Evolutionary conservation across 2,113 vertebrate species (phyloP), one percentile per base, ranked within the genome.

Genomic region (Emydura subglobosa): DNA sequence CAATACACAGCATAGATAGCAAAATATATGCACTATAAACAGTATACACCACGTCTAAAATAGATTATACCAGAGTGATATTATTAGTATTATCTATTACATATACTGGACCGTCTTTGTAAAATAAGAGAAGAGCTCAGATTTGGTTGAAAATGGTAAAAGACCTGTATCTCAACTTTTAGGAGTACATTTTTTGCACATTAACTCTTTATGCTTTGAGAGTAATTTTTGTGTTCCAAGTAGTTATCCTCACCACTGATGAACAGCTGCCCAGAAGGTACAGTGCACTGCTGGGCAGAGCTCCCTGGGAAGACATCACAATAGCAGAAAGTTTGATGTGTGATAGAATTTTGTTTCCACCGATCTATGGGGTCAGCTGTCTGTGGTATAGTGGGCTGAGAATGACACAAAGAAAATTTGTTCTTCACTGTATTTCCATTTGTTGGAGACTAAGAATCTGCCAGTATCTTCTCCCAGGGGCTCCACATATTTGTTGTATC

Each of bases 401-500:
- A 88, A 0, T 93, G 85, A 94, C 92, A 51, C 0, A 0, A 94
- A 88, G 54, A 88, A 94, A 95, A 95, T 44, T 25, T 85, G 54
- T 96, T 95, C 87, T 91, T 8, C 27, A 27, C 50, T 91, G 53
- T 74, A 47, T 6, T 84, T 51, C 92, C 51, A 86, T 94, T 94
- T 95, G 6, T 53, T 88, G 86, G 49, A 90, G 61, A 53, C 78
- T 61, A n/a, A 88, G 68, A 95, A 86, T 83, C 51, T 91, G 6
- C 6, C 42, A 79, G 25, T 42, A n/a, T 61, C 25, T 78, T 79
- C 74, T 78, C 74, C 80, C 25, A 80, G 54, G 54, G 92, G 50
- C 24, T 95, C 50, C 24, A 81, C 53, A 85, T 88, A 96, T 87
- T 91, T 96, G 72, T 88, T 86, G 79, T 88, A 94, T 82, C 7